phyloP scores from a whole-genome alignment of 2,888 invertebrate genomes.

The Amiota mariae region DNA sequence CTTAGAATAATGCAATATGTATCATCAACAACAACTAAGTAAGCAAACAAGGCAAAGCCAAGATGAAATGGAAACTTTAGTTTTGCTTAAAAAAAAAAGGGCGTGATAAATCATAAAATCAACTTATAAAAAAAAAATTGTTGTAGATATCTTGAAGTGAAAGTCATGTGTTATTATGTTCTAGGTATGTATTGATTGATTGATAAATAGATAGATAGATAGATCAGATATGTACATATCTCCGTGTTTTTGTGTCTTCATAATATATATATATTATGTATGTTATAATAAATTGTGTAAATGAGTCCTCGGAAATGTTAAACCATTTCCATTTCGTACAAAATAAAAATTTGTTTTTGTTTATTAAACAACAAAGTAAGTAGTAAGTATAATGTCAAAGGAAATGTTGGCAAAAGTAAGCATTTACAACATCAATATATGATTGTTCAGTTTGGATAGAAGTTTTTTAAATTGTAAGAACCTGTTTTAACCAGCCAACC shows the following conservation, averaged over 20 bases:
- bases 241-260: not conserved
- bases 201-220: too few species aligned
- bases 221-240: not conserved
- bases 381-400: not conserved
- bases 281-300: not conserved
- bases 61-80: too few species aligned
- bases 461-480: slow-evolving; percentile 51
- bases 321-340: not conserved
- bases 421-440: slow-evolving; percentile 11
- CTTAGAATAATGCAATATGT: too few species aligned
- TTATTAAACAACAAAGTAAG: not conserved
- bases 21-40: too few species aligned
- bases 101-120: too few species aligned
- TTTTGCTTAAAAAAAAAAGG: too few species aligned
- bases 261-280: not conserved
- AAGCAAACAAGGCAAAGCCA: too few species aligned
- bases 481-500: slow-evolving; percentile 90
- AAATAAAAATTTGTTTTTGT: not conserved
- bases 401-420: too few species aligned
- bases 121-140: too few species aligned
- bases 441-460: slow-evolving; percentile 6
- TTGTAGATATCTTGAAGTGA: too few species aligned
- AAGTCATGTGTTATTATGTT: too few species aligned
- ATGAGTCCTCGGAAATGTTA: not conserved
- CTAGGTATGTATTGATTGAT: too few species aligned